Conservation (phyloP, 2,113 vertebrate genomes). For the Labeo catla region DNA sequence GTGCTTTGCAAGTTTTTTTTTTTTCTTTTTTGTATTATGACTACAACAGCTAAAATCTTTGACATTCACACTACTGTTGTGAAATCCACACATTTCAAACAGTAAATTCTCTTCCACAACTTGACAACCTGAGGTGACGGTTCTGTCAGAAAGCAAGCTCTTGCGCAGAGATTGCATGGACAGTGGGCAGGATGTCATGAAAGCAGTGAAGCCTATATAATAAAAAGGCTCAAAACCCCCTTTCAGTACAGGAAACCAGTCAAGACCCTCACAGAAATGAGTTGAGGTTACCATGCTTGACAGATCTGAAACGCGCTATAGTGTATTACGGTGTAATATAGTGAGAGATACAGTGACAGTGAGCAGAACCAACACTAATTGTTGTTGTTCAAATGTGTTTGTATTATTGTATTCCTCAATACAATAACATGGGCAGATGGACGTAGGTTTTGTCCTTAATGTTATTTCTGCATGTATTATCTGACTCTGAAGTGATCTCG, state of each 20-base stretch:
- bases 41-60: background rate
- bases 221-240: constrained; percentile 3
- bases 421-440: too few species aligned
- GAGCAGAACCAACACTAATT: constrained; percentile 6
- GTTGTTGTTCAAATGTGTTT: constrained; percentile 10
- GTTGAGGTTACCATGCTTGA: constrained; percentile 50
- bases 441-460: background rate
- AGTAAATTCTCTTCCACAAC: constrained; percentile 19
- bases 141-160: constrained; percentile 34
- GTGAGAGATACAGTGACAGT: background rate
- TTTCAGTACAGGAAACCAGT: constrained; percentile 30
- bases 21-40: background rate
- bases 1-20: background rate
- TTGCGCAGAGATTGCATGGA: constrained; percentile 45
- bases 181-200: constrained; percentile 28
- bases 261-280: constrained; percentile 1
- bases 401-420: background rate
- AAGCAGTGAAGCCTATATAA: constrained; percentile 14
- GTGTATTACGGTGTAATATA: constrained; percentile 27
- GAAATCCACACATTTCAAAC: background rate
- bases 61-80: background rate
- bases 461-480: background rate
- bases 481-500: background rate
- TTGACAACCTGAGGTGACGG: constrained; percentile 28
- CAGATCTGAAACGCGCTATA: constrained; percentile 37